Evolutionary conservation across 1,140 invertebrate species (phyloP).

Genomic region (Drosophila nigromelanica): DNA sequence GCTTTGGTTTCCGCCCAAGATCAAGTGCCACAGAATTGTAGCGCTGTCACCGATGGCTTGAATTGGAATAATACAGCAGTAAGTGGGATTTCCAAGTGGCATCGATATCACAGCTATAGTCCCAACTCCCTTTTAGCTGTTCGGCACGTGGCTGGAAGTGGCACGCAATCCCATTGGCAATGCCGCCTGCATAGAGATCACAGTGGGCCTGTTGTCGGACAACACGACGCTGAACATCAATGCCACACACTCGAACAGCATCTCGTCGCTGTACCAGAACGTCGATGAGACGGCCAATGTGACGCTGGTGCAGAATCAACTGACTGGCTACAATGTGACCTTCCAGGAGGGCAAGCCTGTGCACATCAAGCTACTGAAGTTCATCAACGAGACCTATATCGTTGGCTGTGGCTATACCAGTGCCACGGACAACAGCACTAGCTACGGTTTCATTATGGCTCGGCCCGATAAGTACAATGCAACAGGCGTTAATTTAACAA

Average conservation of each 20-base stretch:
- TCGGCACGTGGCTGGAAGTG: constrained; percentile 50
- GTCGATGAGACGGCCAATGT: constrained; percentile 38
- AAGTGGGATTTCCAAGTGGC: constrained; percentile 30
- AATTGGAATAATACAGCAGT: constrained; percentile 51
- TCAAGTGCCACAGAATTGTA: constrained; percentile 5
- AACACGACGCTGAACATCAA: constrained; percentile 40
- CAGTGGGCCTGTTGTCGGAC: neutral
- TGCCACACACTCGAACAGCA: constrained; percentile 33
- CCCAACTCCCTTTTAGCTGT: constrained; percentile 21
- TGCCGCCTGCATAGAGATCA: constrained; percentile 35
- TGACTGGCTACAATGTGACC: constrained; percentile 50
- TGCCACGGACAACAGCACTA: neutral
- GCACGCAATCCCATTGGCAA: constrained; percentile 42
- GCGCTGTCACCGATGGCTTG: constrained; percentile 9
- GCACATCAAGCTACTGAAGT: constrained; percentile 45
- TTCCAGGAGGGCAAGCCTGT: neutral
- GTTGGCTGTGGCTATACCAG: constrained; percentile 55
- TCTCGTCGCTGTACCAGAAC: constrained; percentile 22
- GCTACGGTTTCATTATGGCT: constrained; percentile 56
- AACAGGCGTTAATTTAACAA: neutral
- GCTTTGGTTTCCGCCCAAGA: constrained; percentile 30
- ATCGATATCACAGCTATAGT: neutral
- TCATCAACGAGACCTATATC: constrained; percentile 32
- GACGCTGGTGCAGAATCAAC: neutral
- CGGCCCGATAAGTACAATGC: neutral